Evolutionary conservation across 2,797 vertebrate genomes (phyloP), one percentile per base, ranked within the genome.

Genomic region (Propithecus perrieri): DNA sequence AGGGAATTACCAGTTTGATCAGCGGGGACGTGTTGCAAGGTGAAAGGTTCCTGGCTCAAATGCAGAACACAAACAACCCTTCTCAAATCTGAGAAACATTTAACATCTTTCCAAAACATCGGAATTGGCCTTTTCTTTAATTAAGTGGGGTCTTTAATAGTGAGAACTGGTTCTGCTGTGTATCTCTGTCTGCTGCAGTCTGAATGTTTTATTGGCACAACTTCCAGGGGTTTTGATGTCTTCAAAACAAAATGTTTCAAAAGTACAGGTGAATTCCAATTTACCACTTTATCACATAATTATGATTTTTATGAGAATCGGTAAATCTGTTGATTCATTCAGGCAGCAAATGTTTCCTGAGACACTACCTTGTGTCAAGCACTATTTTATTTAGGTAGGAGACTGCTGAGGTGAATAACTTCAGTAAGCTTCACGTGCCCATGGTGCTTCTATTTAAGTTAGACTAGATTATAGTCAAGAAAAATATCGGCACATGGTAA

Each of bases 161-260:
- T 41, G 57, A 41, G 10, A n/a, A 84, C n/a, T 38, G 59, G 48
- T 65, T 93, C 43, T 80, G 26, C 11, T 11, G 4, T 57, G 10
- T 85, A 71, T 76, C 15, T 85, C 69, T 72, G 18, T 69, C 59
- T 84, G 57, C 28, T 41, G 63, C 48, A 38, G 35, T 84, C 81
- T 55, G n/a, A 87, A 61, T 74, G 43, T 69, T 90, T 85, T 63
- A 50, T 81, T 30, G 4, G 13, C 18, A 72, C 43, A 76, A 89
- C 55, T 94, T 94, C 22, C n/a, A 35, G 50, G n/a, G 20, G 8
- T 75, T 85, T 86, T 50, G 28, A 55, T 85, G 28, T 50, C 50
- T 95, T 90, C 28, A 41, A 59, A 92, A 61, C 41, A 93, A 81
- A 81, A 35, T 67, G 17, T 83, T 97, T 92, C 55, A 35, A 35